Conservation (phyloP, 2,888 invertebrate species). For the Volucella inanis region DNA sequence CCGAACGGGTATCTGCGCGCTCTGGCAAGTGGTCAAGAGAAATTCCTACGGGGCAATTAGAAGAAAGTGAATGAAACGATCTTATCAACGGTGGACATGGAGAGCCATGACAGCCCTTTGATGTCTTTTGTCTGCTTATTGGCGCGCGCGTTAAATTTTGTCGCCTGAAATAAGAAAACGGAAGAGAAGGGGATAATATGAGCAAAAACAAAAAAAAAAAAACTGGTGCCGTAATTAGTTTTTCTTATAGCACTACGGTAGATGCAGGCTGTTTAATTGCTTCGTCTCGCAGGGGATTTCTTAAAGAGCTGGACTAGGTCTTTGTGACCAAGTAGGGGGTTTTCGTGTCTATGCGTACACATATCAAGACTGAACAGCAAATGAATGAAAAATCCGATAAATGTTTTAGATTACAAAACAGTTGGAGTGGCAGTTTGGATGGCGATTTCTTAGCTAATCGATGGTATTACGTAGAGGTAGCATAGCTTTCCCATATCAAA, state of each 20-base stretch:
- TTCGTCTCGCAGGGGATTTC: constrained; percentile 22
- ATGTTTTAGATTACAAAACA: constrained; percentile 28
- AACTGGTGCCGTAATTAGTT: constrained; percentile 38
- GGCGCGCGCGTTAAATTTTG: constrained; percentile 3
- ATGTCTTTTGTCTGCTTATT: not conserved
- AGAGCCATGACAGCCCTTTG: not conserved
- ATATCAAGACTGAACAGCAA: not conserved
- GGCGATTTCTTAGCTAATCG: constrained; percentile 22
- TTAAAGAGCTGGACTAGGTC: constrained; percentile 26
- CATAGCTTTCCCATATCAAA: not conserved
- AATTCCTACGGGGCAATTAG: constrained; percentile 21
- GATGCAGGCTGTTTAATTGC: constrained; percentile 14
- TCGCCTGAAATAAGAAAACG: not conserved
- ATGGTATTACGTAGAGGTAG: constrained; percentile 36
- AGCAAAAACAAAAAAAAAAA: not conserved
- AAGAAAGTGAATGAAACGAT: constrained; percentile 56
- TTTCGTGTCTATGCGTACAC: too few species aligned
- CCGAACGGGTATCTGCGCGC: constrained; percentile 8
- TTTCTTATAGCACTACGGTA: constrained; percentile 4
- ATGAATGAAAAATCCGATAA: constrained; percentile 1
- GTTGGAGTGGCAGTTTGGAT: not conserved
- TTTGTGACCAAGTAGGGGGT: not conserved
- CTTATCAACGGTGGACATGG: constrained; percentile 9
- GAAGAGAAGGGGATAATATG: too few species aligned
- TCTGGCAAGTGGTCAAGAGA: constrained; percentile 31